Conservation (phyloP, 2,888 invertebrate genomes). For the Thera obeliscata region DNA sequence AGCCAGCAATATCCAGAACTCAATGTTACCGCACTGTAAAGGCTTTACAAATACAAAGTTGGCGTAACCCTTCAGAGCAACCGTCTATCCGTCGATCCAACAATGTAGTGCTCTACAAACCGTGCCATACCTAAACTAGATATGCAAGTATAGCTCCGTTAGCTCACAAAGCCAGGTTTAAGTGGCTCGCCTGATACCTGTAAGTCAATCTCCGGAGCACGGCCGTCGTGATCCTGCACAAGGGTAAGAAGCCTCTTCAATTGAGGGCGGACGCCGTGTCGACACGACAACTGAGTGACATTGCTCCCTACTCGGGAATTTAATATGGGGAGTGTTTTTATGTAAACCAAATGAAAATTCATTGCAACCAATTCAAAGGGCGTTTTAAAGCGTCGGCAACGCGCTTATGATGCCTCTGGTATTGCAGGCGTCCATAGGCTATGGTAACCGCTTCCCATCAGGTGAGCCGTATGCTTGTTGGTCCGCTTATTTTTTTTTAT, state of each 20-base stretch:
- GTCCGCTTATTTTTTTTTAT: too few species aligned
- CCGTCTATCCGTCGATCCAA: conserved; percentile 21
- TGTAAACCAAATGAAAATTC: background rate
- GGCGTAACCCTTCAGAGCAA: conserved; percentile 16
- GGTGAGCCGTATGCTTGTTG: too few species aligned
- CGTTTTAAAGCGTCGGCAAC: too few species aligned
- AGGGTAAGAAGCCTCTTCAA: conserved; percentile 45
- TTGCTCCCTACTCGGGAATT: conserved; percentile 34
- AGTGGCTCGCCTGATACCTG: conserved; percentile 32
- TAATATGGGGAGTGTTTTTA: background rate
- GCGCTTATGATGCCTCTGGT: too few species aligned
- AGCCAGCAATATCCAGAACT: background rate
- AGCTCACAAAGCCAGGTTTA: conserved; percentile 28
- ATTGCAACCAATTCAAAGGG: background rate
- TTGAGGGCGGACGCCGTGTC: conserved; percentile 51
- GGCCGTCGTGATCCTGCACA: conserved; percentile 50
- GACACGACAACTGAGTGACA: conserved; percentile 50
- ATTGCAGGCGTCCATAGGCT: too few species aligned
- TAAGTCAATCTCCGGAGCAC: conserved; percentile 68
- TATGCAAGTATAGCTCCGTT: conserved; percentile 12
- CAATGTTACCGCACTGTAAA: conserved; percentile 1
- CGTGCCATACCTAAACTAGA: conserved; percentile 2
- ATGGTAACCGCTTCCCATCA: too few species aligned
- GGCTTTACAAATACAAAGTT: conserved; percentile 14
- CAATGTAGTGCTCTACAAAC: conserved; percentile 22